These are phyloP conservation scores for Tonatia bakeri DNA, from an alignment of 2,113 vertebrate species.

Conservation along the genomic window DNA sequence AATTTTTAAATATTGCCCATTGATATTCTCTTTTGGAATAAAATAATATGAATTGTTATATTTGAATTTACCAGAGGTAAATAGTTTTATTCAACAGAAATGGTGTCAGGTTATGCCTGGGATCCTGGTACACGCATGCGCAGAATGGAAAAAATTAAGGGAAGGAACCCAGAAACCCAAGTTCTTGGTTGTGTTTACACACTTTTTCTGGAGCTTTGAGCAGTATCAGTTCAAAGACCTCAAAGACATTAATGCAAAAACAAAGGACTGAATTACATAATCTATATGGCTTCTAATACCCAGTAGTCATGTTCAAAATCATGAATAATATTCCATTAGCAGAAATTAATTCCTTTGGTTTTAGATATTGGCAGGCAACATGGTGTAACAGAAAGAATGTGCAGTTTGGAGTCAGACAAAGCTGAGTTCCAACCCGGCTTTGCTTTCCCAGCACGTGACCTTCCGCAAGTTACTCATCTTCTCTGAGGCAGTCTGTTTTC, in stretches of 20 bases:
- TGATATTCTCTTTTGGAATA: slow-evolving; percentile 15
- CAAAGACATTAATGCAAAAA: not conserved
- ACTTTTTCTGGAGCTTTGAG: not conserved
- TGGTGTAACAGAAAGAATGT: not conserved
- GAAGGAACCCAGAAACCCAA: not conserved
- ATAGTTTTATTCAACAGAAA: not conserved
- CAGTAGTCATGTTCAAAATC: not conserved
- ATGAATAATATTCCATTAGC: not conserved
- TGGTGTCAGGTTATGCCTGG: not conserved
- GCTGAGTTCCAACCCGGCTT: not conserved
- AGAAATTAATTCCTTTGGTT: not conserved
- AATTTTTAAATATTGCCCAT: not conserved
- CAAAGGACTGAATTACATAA: not conserved
- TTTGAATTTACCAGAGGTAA: not conserved
- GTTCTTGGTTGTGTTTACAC: not conserved
- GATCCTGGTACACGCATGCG: not conserved
- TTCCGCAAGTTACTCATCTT: not conserved
- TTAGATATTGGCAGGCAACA: not conserved
- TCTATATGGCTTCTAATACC: not conserved
- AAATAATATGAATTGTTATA: not conserved
- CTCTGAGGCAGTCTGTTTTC: not conserved
- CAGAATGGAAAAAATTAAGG: not conserved
- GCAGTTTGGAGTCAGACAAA: not conserved
- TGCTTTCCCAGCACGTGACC: not conserved
- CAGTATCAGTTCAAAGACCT: not conserved